These are phyloP conservation scores for Steatornis caripensis DNA, from an alignment of 2,113 vertebrate genomes.

Conservation along the genomic window DNA sequence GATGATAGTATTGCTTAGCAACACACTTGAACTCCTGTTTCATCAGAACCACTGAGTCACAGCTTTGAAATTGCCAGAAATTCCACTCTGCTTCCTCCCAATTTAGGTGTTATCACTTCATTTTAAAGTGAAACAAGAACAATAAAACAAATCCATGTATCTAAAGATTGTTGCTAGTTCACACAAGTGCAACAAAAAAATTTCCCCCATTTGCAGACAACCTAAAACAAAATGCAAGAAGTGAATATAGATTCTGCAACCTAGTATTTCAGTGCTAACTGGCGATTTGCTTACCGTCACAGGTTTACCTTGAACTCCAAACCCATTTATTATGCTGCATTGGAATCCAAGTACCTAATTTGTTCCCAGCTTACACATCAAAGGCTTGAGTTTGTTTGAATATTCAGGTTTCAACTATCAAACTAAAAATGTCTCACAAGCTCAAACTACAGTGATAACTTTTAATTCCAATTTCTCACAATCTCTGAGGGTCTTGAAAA, in stretches of 20 bases:
- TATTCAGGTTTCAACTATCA: background rate
- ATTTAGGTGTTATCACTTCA: background rate
- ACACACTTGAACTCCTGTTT: background rate
- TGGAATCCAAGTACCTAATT: background rate
- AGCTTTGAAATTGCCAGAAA: background rate
- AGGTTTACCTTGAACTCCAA: background rate
- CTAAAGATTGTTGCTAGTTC: background rate
- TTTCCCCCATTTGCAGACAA: background rate
- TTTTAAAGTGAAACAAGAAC: background rate
- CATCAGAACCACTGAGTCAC: background rate
- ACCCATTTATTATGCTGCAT: background rate
- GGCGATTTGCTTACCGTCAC: background rate
- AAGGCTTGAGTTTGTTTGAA: background rate
- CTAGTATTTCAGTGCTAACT: background rate
- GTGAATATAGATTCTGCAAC: background rate
- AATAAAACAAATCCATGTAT: background rate
- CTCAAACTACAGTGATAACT: accelerated
- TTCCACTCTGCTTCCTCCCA: background rate
- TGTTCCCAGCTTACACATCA: background rate
- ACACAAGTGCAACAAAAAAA: background rate
- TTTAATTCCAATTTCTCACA: background rate
- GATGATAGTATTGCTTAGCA: background rate
- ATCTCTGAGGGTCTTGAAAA: background rate
- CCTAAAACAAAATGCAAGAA: background rate
- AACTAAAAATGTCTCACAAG: background rate